Evolutionary conservation across 2,113 vertebrate genomes (phyloP), one percentile per base, ranked within the genome.

Genomic region (Ursus arctos): DNA sequence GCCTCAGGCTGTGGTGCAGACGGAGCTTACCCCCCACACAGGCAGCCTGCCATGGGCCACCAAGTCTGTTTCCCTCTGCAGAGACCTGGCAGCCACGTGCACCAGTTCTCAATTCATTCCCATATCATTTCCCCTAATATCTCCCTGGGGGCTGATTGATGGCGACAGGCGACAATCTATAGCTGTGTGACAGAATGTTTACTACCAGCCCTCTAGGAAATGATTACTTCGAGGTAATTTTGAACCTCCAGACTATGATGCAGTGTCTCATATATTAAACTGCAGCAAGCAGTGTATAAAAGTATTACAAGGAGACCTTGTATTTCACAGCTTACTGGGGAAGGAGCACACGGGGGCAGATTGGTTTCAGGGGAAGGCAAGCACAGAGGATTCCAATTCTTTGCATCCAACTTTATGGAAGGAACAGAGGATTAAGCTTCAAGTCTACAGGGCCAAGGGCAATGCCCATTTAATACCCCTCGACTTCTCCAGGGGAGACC

Each of bases 161-260:
- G 74, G 40, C 2, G 93, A 96, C 96, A 95, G 94, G 93, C 2
- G 12, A 98, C 79, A 97, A 97, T 88, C 97, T 80, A 95, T 85
- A 89, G 97, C 87, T 63, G 19, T 55, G 86, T 93, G 95, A 96
- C 94, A 88, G 96, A 95, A 74, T 28, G 86, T 97, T 97, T 96
- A 95, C 47, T 76, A 94, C 96, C 97, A 79, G 74, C 88, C 87
- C 21, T 31, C 95, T 94, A 97, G 96, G 95, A 98, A 97, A 96
- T 98, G 97, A 97, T 95, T 96, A 71, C 92, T 98, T 93, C 0
- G 16, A 97, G 96, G 94, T 97, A 90, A 98, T 96, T 93, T 94
- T 85, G 97, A 97, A 93, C 95, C 95, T 97, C 91, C 85, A 69
- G 80, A 94, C 96, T 31, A 28, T 95, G 88, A 97, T 93, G 95